Evolutionary conservation across 2,797 vertebrate genomes (phyloP), one percentile per base, ranked within the genome.

Genomic region (Hipposideros larvatus): DNA sequence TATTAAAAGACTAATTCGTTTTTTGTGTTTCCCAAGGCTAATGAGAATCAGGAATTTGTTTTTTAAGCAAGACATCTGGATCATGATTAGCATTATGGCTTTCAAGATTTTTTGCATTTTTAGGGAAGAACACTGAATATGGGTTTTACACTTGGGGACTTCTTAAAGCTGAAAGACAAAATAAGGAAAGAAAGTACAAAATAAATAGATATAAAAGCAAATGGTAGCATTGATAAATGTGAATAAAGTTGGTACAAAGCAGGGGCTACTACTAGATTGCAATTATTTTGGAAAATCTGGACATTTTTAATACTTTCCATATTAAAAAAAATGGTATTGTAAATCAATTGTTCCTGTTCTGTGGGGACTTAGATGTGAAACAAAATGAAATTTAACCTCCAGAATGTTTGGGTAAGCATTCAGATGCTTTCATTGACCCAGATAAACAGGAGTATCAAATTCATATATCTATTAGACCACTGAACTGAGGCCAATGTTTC

Each of bases 391-490:
- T 53, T 85, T 79, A 28, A 37, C 87, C 68, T 83, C 15, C n/a
- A 87, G 9, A 89, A 90, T 51, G 22, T 28, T 77, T 74, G 78
- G 48, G 11, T 46, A 70, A 37, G 5, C 26, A 79, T 55, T 93
- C 37, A 55, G 3, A 80, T 75, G 41, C 4, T 70, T 80, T 87
- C 53, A 84, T 22, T 75, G 41, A 55, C 66, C 24, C 19, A 84
- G 46, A 96, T 61, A 82, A 83, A 71, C 3, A 66, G 4, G 19
- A 86, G 19, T 65, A 75, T 93, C 59, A 83, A 43, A 83, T 95
- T 89, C 41, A 55, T 71, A 87, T 75, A 75, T 79, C 71, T 41
- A 48, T 59, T 93, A 89, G 21, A 59, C 5, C 11, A 37, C 1
- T 61, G 41, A 2, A 83, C 46, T 24, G n/a, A 77, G 11, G n/a